Conservation (phyloP, 2,797 vertebrate genomes). For the Phataginus tetradactyla region DNA sequence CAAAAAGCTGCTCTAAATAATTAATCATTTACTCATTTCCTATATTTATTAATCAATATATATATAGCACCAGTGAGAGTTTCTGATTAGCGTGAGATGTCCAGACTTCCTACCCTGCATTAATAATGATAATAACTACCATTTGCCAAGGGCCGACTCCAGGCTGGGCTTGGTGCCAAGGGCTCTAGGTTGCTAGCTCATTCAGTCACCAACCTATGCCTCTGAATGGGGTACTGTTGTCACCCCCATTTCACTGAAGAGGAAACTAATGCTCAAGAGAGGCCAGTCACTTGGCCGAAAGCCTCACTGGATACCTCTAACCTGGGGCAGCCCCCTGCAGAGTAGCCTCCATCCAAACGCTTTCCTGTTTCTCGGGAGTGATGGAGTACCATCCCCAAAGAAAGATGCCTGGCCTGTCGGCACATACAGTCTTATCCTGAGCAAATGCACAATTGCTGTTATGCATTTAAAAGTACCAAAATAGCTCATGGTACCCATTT, state of each 20-base stretch:
- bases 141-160: neutral
- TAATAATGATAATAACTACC: constrained; percentile 51
- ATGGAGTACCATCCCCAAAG: neutral
- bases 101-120: constrained; percentile 68
- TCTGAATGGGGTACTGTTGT: neutral
- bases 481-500: constrained; percentile 54
- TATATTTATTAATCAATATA: constrained; percentile 65
- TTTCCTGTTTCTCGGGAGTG: neutral
- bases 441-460: neutral
- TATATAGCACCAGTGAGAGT: constrained; percentile 11
- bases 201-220: neutral
- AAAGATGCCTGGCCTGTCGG: neutral
- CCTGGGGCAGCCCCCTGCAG: neutral
- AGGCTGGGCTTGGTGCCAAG: neutral
- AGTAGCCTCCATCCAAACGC: neutral
- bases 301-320: neutral
- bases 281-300: constrained; percentile 8
- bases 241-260: constrained; percentile 1
- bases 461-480: neutral
- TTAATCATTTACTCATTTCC: constrained; percentile 65
- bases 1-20: constrained; percentile 42
- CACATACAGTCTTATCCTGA: neutral
- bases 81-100: constrained; percentile 54
- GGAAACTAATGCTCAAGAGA: neutral
- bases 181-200: neutral